Conservation (phyloP, 2,888 invertebrate genomes). For the Ferdinandea cuprea region DNA sequence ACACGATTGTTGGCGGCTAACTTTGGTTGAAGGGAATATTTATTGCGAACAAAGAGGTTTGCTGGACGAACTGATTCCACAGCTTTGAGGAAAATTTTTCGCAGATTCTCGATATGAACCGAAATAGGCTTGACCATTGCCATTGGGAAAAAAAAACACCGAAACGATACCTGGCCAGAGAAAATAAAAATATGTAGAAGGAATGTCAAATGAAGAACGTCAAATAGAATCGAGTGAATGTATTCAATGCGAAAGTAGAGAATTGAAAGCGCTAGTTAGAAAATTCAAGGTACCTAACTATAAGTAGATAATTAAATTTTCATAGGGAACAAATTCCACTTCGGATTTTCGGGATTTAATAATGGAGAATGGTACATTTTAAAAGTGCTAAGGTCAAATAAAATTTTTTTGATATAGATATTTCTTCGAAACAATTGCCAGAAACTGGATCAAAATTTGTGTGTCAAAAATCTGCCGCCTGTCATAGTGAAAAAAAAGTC, state of each 20-base stretch:
- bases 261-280: not conserved
- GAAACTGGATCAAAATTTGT: too few species aligned
- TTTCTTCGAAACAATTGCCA: too few species aligned
- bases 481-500: too few species aligned
- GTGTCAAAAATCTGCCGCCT: too few species aligned
- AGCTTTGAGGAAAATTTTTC: conserved; percentile 80
- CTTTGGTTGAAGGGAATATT: conserved; percentile 44
- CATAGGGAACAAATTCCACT: too few species aligned
- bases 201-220: not conserved
- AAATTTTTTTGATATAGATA: too few species aligned
- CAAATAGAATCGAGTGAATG: conserved; percentile 7
- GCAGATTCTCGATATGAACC: conserved; percentile 75
- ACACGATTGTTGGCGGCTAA: conserved; percentile 50
- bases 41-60: conserved; percentile 78
- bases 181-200: not conserved
- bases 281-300: not conserved
- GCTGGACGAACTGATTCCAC: conserved; percentile 83
- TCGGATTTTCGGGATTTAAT: not conserved
- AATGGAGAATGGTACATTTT: too few species aligned
- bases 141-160: conserved; percentile 45
- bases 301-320: too few species aligned
- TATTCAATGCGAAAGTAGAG: not conserved
- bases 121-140: conserved; percentile 51
- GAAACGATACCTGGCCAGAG: conserved; percentile 3
- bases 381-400: too few species aligned